Conservation (phyloP, 1,140 invertebrate genomes). For the Meloidogyne chitwoodi region DNA sequence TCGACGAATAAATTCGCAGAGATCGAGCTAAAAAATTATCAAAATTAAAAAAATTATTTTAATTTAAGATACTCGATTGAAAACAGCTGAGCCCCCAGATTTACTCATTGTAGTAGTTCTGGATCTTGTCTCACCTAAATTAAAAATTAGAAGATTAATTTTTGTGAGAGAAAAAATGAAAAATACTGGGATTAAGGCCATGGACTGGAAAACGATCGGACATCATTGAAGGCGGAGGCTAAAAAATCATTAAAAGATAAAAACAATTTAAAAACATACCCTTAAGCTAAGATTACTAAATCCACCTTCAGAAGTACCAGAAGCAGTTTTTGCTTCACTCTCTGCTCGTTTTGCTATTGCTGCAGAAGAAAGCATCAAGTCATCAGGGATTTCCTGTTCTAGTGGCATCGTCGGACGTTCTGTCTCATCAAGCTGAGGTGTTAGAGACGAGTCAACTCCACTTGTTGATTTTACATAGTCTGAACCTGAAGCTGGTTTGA, state of each 20-base stretch:
- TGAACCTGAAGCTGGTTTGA: neutral
- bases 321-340: neutral
- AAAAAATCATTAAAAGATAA: neutral
- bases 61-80: neutral
- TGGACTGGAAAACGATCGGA: neutral
- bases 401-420: neutral
- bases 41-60: neutral
- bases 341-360: neutral
- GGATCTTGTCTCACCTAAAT: neutral
- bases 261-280: neutral
- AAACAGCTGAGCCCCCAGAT: neutral
- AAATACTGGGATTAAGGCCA: neutral
- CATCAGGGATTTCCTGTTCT: neutral
- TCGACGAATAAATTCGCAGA: neutral
- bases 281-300: neutral
- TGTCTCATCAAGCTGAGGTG: neutral
- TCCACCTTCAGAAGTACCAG: neutral
- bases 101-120: neutral
- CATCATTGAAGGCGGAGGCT: neutral
- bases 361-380: neutral
- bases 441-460: neutral
- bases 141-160: neutral
- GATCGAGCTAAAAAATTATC: neutral
- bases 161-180: neutral
- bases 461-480: neutral